phyloP scores from a whole-genome alignment of 2,797 vertebrate genomes.

The Acrossocheilus fasciatus region DNA sequence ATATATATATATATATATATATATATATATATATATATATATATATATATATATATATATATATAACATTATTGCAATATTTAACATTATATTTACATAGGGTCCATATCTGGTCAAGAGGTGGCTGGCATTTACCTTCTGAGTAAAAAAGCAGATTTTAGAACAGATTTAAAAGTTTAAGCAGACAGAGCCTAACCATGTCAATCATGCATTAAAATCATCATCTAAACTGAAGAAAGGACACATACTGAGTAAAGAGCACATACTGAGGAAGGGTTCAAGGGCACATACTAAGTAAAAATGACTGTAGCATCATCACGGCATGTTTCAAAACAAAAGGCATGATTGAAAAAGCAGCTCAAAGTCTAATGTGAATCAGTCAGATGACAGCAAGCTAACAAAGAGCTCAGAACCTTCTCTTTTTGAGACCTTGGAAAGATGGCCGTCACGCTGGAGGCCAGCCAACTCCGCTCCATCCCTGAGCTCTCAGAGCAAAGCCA shows the following conservation, averaged over 20 bases:
- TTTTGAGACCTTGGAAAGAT: conserved; percentile 33
- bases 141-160: background rate
- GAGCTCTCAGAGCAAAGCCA: conserved; percentile 50
- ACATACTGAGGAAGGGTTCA: background rate
- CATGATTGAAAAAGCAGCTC: conserved; percentile 2
- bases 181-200: background rate
- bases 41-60: rapidly evolving
- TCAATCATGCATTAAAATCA: background rate
- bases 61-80: background rate
- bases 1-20: too few species aligned
- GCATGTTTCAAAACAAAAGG: background rate
- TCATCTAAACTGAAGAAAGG: background rate
- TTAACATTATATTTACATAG: too few species aligned
- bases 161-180: background rate
- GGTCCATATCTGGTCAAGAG: background rate
- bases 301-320: background rate
- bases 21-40: too few species aligned
- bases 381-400: conserved; percentile 29
- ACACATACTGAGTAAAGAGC: background rate
- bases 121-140: background rate
- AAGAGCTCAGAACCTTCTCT: conserved; percentile 31
- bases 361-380: background rate
- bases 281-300: background rate
- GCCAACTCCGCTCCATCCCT: conserved; percentile 39
- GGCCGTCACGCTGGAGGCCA: conserved; percentile 37